These are phyloP conservation scores for Rhagoletis zephyria DNA, from an alignment of 1,140 invertebrate species.

Conservation along the genomic window DNA sequence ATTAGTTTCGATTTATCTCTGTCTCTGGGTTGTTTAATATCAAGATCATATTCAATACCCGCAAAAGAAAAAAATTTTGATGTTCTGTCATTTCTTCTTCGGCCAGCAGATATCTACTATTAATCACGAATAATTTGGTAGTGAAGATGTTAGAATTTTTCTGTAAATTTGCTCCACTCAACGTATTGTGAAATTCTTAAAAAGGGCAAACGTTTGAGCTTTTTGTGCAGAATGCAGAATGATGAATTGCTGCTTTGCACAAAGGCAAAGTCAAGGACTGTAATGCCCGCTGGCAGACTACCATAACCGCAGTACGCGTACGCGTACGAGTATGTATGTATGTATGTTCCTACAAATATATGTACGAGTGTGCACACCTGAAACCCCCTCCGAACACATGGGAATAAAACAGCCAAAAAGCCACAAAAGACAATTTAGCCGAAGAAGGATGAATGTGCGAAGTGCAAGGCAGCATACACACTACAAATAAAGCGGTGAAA, in stretches of 20 bases:
- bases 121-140: background rate
- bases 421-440: slow-evolving; percentile 42
- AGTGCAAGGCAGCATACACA: background rate
- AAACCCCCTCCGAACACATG: background rate
- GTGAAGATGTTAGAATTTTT: too few species aligned
- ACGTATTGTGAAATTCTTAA: background rate
- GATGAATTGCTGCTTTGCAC: background rate
- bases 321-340: background rate
- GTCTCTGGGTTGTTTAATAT: too few species aligned
- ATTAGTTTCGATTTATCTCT: too few species aligned
- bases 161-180: background rate
- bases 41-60: too few species aligned
- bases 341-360: background rate
- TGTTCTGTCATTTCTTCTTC: too few species aligned
- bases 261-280: slow-evolving; percentile 32
- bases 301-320: background rate
- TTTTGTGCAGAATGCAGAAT: background rate
- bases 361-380: background rate
- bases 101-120: too few species aligned
- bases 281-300: background rate
- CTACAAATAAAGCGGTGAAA: slow-evolving; percentile 13
- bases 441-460: background rate
- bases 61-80: too few species aligned
- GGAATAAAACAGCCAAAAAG: slow-evolving; percentile 9
- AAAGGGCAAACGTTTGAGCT: background rate